A percentile compares a stretch with the other conserved stretches of the same genome.
phyloP scores from a whole-genome alignment of 2,113 vertebrate species.

The Tylochromis polylepis region DNA sequence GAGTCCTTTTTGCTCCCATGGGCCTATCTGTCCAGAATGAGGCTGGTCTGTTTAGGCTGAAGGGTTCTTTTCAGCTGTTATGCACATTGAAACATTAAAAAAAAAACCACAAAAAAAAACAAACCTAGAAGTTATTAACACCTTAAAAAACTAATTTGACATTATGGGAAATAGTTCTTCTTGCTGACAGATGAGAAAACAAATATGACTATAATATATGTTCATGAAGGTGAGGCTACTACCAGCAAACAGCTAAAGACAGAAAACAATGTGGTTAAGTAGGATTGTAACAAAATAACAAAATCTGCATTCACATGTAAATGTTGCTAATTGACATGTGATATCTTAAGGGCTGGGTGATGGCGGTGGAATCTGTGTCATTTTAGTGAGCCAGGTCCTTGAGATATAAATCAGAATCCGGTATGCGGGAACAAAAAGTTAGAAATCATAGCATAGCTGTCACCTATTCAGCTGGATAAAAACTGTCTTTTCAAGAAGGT shows the following conservation, averaged over 20 bases:
- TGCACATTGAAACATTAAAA: not conserved
- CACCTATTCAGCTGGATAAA: not conserved
- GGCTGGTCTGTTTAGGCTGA: not conserved
- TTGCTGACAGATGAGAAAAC: not conserved
- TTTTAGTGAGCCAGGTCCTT: not conserved
- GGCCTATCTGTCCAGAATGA: slow-evolving; percentile 17
- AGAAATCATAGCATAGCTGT: not conserved
- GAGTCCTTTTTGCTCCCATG: slow-evolving; percentile 1
- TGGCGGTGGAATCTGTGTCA: not conserved
- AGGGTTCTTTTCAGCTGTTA: not conserved
- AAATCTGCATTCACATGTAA: not conserved
- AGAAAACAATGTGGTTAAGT: not conserved
- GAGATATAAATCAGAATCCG: not conserved
- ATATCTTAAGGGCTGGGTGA: not conserved
- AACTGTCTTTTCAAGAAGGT: not conserved
- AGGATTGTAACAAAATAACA: not conserved
- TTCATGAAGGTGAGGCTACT: not conserved
- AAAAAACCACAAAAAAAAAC: too few species aligned
- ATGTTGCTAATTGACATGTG: not conserved
- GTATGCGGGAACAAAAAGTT: not conserved
- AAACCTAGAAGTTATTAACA: not conserved
- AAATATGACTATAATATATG: not conserved
- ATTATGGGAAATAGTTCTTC: not conserved
- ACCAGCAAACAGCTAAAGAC: not conserved
- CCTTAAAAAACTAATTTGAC: not conserved